phyloP scores from a whole-genome alignment of 1,140 invertebrate species.

The Anastrepha ludens region DNA sequence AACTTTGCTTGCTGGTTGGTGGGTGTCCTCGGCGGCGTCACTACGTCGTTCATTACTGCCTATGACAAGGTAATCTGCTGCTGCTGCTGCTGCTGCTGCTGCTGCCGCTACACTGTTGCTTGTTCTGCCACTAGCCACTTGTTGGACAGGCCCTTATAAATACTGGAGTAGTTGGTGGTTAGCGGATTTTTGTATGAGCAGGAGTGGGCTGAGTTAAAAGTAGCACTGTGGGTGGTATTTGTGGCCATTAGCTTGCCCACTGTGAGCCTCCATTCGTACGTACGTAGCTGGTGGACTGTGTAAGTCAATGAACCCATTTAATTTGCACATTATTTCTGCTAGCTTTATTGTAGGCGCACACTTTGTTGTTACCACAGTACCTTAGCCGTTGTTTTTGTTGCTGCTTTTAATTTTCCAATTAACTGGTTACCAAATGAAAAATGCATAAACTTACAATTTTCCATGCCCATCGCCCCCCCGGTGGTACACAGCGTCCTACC shows the following conservation, averaged over 20 bases:
- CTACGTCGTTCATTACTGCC: background rate
- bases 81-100: background rate
- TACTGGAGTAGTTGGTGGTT: background rate
- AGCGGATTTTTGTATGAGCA: background rate
- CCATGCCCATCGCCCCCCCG: background rate
- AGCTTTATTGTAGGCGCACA: conserved; percentile 9
- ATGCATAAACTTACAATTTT: conserved; percentile 46
- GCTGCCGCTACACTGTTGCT: background rate
- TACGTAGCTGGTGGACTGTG: background rate
- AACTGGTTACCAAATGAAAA: conserved; percentile 50
- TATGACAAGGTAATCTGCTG: background rate
- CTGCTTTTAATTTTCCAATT: conserved; percentile 51
- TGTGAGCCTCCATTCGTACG: background rate
- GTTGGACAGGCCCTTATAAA: conserved; percentile 5
- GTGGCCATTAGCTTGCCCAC: background rate
- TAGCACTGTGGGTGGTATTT: conserved; percentile 12
- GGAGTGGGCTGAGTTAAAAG: background rate
- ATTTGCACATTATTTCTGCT: conserved; percentile 51
- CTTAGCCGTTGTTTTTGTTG: background rate
- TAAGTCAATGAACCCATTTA: conserved; percentile 53
- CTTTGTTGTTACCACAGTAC: background rate
- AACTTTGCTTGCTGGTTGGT: background rate
- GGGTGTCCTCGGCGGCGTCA: background rate
- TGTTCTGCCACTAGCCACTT: conserved; percentile 21
- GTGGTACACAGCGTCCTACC: too few relatives aligned